Base-by-base conservation (phyloP, 2,797 vertebrate species). In the Enteromius fasciolatus region DNA sequence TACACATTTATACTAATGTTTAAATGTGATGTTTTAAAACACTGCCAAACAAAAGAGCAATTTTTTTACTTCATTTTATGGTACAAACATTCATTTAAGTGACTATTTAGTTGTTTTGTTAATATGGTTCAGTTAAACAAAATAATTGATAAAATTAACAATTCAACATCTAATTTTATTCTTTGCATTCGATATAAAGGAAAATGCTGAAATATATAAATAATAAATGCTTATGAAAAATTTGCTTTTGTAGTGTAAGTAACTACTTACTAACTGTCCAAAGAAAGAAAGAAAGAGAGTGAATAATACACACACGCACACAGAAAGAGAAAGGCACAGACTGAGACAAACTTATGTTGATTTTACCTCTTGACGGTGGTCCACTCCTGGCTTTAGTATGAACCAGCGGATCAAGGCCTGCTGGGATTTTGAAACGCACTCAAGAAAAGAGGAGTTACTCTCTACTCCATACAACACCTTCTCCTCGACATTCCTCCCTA, bases 371-470 rank as follows among this genome's bases (percentile, higher is more conserved):
- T 98, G 96, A 84, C 91, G 94, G 78, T 91, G 95, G 50, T 96
- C 93, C 5, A 89, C 87, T 86, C 92, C 94, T 66, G 88, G 84
- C 88, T 90, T 94, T 78, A 94, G 93, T 57, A 92, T 82, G 89
- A 90, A 94, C 94, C 94, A 95, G 69, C 82, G 90, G 81, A 94
- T 94, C 82, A 90, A 88, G 69, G 98, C 95, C 95, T 99, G 98
- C 73, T 97, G 98, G 84, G 97, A 99, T 92, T 98, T 98, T 88
- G 98, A 97, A 89, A 96, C 92, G 86, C 98, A 99, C 94, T 99
- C 98, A 80, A 99, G 94, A 92, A 99, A 99, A 33, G 98, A 98
- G 72, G 98, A 97, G 93, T 99, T 99, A 91, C 93, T 96, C 91
- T 98, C 96, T 89, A 99, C 95, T 83, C 97, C 98, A 88, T 97